Evolutionary conservation across 2,888 invertebrate genomes (phyloP).

Genomic region (Apamea sordens): DNA sequence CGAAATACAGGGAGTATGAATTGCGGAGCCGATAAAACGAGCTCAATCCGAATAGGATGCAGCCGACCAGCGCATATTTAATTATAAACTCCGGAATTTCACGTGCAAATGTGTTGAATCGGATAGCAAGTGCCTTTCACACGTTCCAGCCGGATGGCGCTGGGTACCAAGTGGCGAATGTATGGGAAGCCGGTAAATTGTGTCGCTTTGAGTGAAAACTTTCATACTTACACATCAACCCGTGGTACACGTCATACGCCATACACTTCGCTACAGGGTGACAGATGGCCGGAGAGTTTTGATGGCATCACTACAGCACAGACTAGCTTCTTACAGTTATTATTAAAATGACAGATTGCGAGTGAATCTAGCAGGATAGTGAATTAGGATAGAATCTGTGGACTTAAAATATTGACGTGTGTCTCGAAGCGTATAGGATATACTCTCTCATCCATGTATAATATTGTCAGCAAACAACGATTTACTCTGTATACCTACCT

Average conservation of each 20-base stretch:
- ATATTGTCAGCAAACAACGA: slow-evolving; percentile 11
- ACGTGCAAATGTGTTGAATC: background rate
- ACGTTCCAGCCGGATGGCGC: background rate
- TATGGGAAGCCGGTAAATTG: background rate
- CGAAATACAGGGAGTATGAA: slow-evolving; percentile 7
- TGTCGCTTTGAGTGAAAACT: background rate
- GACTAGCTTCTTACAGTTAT: background rate
- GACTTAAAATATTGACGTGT: background rate
- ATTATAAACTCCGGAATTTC: slow-evolving; percentile 7
- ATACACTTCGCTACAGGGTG: background rate
- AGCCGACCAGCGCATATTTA: slow-evolving; percentile 8
- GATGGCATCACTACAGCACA: background rate
- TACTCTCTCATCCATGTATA: background rate
- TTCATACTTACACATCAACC: background rate
- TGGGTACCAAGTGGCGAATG: background rate
- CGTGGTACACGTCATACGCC: background rate
- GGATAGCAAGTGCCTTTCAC: background rate
- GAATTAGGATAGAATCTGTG: background rate
- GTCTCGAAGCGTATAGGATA: background rate
- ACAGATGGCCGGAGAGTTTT: background rate
- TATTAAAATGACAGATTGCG: background rate
- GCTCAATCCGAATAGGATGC: slow-evolving; percentile 5
- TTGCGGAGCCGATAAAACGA: slow-evolving; percentile 9
- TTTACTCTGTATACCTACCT: background rate
- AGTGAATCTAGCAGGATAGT: background rate